Percentiles rank a stretch among this genome's conserved stretches.
Conservation (phyloP, 2,888 invertebrate species). For the Baronia brevicornis region DNA sequence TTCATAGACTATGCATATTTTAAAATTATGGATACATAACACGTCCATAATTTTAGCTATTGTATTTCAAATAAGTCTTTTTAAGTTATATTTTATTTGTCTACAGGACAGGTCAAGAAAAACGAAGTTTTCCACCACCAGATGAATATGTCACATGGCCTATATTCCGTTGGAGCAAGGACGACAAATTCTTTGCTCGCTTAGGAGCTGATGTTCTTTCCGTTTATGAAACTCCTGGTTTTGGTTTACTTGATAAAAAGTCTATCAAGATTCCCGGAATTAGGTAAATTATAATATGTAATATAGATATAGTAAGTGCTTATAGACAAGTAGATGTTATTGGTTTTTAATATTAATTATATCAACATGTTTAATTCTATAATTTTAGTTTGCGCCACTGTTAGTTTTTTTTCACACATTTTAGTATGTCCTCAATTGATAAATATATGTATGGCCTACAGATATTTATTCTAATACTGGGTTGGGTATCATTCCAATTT, state of each 20-base stretch:
- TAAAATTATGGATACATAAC: background rate
- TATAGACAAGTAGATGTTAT: background rate
- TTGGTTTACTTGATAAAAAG: conserved; percentile 94
- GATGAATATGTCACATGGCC: conserved; percentile 92
- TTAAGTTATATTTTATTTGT: conserved; percentile 1
- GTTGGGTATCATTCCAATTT: too few relatives aligned
- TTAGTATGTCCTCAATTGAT: too few relatives aligned
- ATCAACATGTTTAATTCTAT: background rate
- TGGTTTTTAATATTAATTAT: conserved; percentile 4
- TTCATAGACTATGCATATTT: background rate
- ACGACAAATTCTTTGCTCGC: conserved; percentile 95
- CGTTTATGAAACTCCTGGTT: conserved; percentile 97
- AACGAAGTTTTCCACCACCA: conserved; percentile 90
- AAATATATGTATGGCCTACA: too few relatives aligned
- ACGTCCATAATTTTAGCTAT: background rate
- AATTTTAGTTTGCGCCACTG: too few relatives aligned
- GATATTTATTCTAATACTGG: too few relatives aligned
- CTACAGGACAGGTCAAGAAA: conserved; percentile 88
- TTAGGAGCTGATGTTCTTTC: conserved; percentile 89
- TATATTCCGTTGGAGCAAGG: conserved; percentile 97
- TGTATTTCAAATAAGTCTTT: too few relatives aligned
- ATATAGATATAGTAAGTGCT: background rate
- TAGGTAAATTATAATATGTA: conserved; percentile 40
- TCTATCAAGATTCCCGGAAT: conserved; percentile 93
- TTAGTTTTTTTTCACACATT: too few relatives aligned